A percentile compares a stretch with the other conserved stretches of the same genome.
These are phyloP conservation scores for Rhinatrema bivittatum DNA, from an alignment of 2,797 vertebrate genomes.

Conservation along the genomic window DNA sequence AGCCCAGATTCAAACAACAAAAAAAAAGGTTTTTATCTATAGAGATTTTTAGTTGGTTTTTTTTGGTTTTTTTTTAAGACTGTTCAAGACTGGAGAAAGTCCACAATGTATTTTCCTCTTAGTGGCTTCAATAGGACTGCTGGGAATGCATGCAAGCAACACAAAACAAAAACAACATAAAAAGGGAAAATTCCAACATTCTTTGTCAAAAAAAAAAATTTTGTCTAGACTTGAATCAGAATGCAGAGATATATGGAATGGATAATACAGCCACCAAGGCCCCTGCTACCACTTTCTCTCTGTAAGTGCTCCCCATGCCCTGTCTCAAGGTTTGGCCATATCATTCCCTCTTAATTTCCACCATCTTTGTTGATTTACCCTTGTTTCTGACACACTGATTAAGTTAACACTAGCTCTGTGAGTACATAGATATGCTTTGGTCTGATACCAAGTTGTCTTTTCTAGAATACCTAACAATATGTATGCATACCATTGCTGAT, in stretches of 20 bases:
- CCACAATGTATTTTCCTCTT: constrained; percentile 60
- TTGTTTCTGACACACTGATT: no score
- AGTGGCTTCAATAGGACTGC: constrained; percentile 67
- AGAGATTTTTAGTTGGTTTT: constrained; percentile 48
- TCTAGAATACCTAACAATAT: no score
- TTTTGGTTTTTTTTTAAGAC: constrained; percentile 58
- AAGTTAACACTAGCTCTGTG: no score
- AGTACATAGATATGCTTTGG: no score
- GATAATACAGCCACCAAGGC: constrained; percentile 58
- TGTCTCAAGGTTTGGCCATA: constrained; percentile 62
- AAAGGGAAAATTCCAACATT: constrained; percentile 73
- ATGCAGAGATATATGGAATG: constrained; percentile 63
- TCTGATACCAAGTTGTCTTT: no score
- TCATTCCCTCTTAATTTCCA: constrained; percentile 65
- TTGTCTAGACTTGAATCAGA: constrained; percentile 66
- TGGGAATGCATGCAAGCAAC: constrained; percentile 71
- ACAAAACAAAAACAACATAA: constrained; percentile 48
- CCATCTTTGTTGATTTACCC: no score
- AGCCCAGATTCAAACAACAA: constrained; percentile 61
- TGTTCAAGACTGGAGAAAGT: constrained; percentile 60
- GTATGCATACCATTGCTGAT: no score
- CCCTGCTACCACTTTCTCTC: constrained; percentile 56
- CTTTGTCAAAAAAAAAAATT: constrained; percentile 73
- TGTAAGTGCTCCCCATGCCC: constrained; percentile 81
- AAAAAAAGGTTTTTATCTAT: constrained; percentile 25